phyloP scores from a whole-genome alignment of 2,797 vertebrate species.

The Falco cherrug region DNA sequence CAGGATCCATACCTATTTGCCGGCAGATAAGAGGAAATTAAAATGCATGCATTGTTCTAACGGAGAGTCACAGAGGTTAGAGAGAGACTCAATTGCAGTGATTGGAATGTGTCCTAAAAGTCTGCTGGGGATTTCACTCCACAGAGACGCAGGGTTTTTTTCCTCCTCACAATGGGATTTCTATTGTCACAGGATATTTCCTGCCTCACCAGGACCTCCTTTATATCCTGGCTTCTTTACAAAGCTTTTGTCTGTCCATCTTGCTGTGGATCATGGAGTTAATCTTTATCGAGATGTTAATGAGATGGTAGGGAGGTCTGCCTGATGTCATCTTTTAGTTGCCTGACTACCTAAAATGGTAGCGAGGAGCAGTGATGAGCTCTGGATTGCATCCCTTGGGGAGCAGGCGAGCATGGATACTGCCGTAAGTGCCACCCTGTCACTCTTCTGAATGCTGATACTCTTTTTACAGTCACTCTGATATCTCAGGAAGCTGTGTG shows the following conservation, averaged over 20 bases:
- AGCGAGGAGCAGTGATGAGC: not conserved
- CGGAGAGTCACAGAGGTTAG: not conserved
- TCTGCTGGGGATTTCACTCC: slow-evolving; percentile 12
- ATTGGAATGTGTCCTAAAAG: not conserved
- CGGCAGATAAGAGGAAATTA: slow-evolving; percentile 24
- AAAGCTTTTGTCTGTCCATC: slow-evolving; percentile 15
- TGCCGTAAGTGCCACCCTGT: not conserved
- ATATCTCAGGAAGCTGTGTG: not conserved
- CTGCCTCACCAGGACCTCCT: slow-evolving; percentile 10
- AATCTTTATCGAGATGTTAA: slow-evolving; percentile 44
- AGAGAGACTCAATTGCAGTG: not conserved
- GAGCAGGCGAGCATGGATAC: not conserved
- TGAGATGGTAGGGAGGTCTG: slow-evolving; percentile 20
- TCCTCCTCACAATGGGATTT: not conserved
- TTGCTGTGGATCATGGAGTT: not conserved
- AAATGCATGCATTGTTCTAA: not conserved
- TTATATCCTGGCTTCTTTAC: slow-evolving; percentile 2
- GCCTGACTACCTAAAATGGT: slow-evolving; percentile 42
- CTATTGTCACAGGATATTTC: slow-evolving; percentile 23
- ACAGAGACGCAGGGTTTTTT: not conserved
- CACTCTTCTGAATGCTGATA: not conserved
- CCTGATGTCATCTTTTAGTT: slow-evolving; percentile 42
- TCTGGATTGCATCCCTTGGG: not conserved
- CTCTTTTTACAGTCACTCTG: not conserved
- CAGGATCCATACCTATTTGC: not conserved